Evolutionary conservation across 1,140 invertebrate genomes (phyloP).

Genomic region (Nephila pilipes): DNA sequence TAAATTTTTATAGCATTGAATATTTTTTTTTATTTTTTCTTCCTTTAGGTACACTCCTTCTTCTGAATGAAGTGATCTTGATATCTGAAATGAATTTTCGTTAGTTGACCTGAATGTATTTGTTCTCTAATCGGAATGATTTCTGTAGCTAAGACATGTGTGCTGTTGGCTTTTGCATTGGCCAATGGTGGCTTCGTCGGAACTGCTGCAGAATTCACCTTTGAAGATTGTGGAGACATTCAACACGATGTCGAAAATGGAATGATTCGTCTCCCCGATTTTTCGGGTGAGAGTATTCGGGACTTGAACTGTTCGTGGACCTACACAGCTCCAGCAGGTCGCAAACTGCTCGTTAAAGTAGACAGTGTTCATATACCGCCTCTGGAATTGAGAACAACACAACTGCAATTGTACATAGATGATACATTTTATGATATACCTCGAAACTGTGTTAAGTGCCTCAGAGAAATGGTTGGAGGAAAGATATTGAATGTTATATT

Average conservation of each 20-base stretch:
- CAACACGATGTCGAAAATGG: slow-evolving; percentile 66
- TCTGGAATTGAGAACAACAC: slow-evolving; percentile 21
- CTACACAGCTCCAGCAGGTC: slow-evolving; percentile 71
- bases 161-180: slow-evolving; percentile 47
- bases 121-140: slow-evolving; percentile 39
- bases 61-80: background rate
- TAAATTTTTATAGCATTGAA: too few relatives aligned
- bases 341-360: slow-evolving; percentile 75
- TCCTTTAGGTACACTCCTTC: background rate
- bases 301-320: slow-evolving; percentile 75
- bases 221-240: slow-evolving; percentile 64
- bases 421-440: slow-evolving; percentile 66
- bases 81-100: background rate
- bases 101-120: background rate
- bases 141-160: slow-evolving; percentile 23
- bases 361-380: slow-evolving; percentile 73
- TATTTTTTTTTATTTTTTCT: background rate
- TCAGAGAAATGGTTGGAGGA: slow-evolving; percentile 71
- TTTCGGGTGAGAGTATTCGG: slow-evolving; percentile 18
- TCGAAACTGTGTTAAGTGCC: slow-evolving; percentile 77
- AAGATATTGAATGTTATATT: slow-evolving; percentile 71
- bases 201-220: slow-evolving; percentile 15
- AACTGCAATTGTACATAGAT: slow-evolving; percentile 71
- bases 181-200: background rate
- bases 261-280: slow-evolving; percentile 64